Percentiles rank a stretch among this genome's conserved stretches.
Conservation (phyloP, 2,797 vertebrate genomes). For the Molothrus aeneus region DNA sequence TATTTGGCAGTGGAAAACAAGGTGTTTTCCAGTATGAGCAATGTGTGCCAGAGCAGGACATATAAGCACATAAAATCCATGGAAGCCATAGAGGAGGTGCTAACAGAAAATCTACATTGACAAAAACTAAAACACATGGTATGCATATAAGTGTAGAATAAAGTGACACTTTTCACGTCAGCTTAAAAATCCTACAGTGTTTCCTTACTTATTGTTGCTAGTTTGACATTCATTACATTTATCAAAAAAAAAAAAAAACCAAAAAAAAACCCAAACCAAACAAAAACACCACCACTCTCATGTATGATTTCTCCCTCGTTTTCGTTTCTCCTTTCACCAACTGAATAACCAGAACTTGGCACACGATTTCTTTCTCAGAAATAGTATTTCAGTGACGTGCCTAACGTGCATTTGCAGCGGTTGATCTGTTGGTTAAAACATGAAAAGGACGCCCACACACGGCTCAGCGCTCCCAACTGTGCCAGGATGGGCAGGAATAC, state of each 20-base stretch:
- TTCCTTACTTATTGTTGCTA: background rate
- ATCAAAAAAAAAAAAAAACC: background rate
- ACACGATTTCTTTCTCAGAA: background rate
- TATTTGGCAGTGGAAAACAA: background rate
- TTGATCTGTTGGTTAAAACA: slow-evolving; percentile 1
- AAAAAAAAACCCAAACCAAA: background rate
- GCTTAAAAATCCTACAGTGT: background rate
- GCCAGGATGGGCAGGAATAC: background rate
- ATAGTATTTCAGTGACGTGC: background rate
- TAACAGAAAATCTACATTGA: background rate
- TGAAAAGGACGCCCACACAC: slow-evolving; percentile 1
- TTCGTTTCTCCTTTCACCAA: background rate
- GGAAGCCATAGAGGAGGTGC: background rate
- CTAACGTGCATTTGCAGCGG: background rate
- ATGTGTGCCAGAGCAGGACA: background rate
- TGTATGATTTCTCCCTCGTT: background rate
- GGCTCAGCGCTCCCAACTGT: background rate
- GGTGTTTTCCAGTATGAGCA: background rate
- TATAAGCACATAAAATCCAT: background rate
- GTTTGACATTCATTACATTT: background rate
- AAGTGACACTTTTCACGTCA: background rate
- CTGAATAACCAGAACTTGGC: slow-evolving; percentile 2
- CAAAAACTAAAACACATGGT: background rate
- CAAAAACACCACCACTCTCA: background rate
- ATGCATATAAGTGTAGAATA: background rate